Evolutionary conservation across 2,888 invertebrate species (phyloP).

Genomic region (Ganaspis brasiliensis): DNA sequence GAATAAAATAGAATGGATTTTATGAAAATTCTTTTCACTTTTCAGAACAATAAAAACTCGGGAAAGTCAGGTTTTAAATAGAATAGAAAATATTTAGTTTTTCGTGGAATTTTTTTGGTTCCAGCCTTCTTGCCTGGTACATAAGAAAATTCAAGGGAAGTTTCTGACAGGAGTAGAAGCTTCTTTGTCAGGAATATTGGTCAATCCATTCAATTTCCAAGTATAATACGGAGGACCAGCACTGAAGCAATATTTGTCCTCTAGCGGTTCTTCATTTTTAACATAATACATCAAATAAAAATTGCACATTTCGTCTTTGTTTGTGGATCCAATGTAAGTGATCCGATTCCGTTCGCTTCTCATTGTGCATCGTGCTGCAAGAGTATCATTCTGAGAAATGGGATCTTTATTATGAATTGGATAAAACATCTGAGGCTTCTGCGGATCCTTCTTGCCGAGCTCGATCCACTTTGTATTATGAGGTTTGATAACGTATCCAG

Average conservation of each 20-base stretch:
- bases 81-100: too few relatives aligned
- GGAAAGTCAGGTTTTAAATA: too few relatives aligned
- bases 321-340: conserved; percentile 90
- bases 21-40: too few relatives aligned
- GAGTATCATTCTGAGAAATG: conserved; percentile 86
- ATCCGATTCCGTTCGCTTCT: conserved; percentile 85
- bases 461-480: conserved; percentile 89
- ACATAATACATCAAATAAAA: conserved; percentile 98
- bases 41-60: too few relatives aligned
- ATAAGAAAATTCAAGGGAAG: not conserved
- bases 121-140: too few relatives aligned
- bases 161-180: conserved; percentile 82
- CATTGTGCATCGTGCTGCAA: conserved; percentile 97
- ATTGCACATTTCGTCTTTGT: conserved; percentile 97
- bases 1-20: too few relatives aligned
- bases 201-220: conserved; percentile 88
- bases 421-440: conserved; percentile 97
- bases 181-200: conserved; percentile 89
- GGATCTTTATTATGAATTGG: conserved; percentile 86
- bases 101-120: too few relatives aligned
- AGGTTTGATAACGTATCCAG: conserved; percentile 85
- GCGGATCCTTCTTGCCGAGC: conserved; percentile 92
- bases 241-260: conserved; percentile 92
- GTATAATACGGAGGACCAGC: conserved; percentile 92
- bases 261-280: conserved; percentile 87